Percentiles rank a stretch among this genome's conserved stretches.
Evolutionary conservation across 2,888 invertebrate genomes (phyloP).

Genomic region (Notodromas monacha): DNA sequence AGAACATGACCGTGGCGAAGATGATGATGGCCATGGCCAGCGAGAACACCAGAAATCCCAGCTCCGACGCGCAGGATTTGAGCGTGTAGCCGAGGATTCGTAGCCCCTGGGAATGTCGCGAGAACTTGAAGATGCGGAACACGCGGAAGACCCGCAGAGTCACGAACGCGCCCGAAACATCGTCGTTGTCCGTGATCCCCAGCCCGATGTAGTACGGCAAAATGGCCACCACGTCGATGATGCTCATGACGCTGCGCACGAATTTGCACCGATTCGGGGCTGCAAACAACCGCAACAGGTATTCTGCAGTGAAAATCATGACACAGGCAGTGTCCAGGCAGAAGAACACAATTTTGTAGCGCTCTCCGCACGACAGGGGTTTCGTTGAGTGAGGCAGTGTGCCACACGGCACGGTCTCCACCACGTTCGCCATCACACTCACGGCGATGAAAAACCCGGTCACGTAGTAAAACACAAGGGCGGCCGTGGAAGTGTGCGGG

Average conservation of each 20-base stretch:
- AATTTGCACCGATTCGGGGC: conserved; percentile 96
- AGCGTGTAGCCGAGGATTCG: conserved; percentile 95
- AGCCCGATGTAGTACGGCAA: conserved; percentile 95
- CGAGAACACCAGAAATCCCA: conserved; percentile 96
- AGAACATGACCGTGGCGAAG: conserved; percentile 99
- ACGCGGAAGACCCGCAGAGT: conserved; percentile 94
- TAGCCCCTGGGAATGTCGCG: conserved; percentile 90
- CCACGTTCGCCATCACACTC: conserved; percentile 94
- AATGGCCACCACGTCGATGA: conserved; percentile 97
- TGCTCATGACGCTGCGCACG: conserved; percentile 89
- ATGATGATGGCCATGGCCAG: conserved; percentile 99
- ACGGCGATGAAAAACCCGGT: conserved; percentile 99
- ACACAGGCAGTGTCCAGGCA: conserved; percentile 98
- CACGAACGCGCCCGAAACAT: conserved; percentile 94
- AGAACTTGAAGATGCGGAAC: conserved; percentile 99
- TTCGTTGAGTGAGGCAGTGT: conserved; percentile 25
- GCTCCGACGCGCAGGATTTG: conserved; percentile 91
- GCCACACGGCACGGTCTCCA: conserved; percentile 84
- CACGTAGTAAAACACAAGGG: conserved; percentile 97
- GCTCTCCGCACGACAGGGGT: conserved; percentile 67
- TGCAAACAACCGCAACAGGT: conserved; percentile 50
- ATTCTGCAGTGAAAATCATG: conserved; percentile 98
- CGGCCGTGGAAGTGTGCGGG: conserved; percentile 90
- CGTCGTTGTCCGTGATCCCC: conserved; percentile 87
- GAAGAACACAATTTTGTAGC: conserved; percentile 92